A percentile compares a stretch with the other conserved stretches of the same genome.
These are phyloP conservation scores for Epizoanthus fatuus DNA, from an alignment of 92 coral and sea anemone species.

Conservation along the genomic window DNA sequence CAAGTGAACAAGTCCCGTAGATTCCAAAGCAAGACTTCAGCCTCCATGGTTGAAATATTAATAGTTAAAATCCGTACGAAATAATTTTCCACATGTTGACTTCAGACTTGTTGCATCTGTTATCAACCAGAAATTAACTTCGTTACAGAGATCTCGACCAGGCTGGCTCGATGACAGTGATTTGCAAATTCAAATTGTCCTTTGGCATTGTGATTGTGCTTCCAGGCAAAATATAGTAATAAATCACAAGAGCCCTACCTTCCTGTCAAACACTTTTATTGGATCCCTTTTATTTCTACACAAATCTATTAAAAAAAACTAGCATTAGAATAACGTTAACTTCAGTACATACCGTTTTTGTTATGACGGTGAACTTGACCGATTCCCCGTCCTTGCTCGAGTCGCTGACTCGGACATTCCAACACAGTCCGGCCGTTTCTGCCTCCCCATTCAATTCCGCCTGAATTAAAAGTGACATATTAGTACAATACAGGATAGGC, in stretches of 20 bases:
- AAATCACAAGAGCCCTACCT: too few relatives aligned
- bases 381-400: slow-evolving; percentile 45
- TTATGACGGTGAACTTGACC: slow-evolving; percentile 38
- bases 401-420: slow-evolving; percentile 42
- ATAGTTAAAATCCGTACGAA: background rate
- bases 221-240: background rate
- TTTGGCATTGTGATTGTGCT: background rate
- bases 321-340: background rate
- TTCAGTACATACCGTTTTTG: slow-evolving; percentile 44
- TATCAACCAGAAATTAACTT: background rate
- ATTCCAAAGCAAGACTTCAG: too few relatives aligned
- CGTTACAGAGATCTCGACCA: background rate
- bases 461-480: background rate
- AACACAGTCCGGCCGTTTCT: slow-evolving; percentile 15
- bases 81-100: background rate
- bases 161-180: background rate
- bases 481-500: background rate
- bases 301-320: background rate
- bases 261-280: too few relatives aligned
- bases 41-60: too few relatives aligned
- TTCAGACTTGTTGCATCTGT: background rate
- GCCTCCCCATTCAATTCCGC: slow-evolving; percentile 43
- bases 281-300: too few relatives aligned
- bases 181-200: background rate
- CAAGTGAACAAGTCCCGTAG: too few relatives aligned